Evolutionary conservation across 2,113 vertebrate genomes (phyloP).

Genomic region (Cyanoderma ruficeps): DNA sequence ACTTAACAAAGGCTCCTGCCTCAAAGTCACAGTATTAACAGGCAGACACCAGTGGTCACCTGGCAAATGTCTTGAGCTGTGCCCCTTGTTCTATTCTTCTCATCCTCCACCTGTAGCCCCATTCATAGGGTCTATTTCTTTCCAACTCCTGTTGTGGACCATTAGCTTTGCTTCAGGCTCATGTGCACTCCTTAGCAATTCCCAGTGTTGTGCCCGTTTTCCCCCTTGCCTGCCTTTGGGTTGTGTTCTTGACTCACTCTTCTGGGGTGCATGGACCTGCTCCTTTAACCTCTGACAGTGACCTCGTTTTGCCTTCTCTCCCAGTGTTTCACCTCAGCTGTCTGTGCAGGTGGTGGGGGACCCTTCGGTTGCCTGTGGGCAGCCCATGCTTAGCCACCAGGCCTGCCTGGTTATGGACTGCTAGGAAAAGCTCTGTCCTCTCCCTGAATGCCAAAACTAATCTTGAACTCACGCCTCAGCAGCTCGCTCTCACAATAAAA

Average conservation of each 20-base stretch:
- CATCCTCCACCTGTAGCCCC: not conserved
- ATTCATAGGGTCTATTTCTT: not conserved
- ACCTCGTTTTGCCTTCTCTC: not conserved
- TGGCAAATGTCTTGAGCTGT: not conserved
- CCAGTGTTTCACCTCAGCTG: not conserved
- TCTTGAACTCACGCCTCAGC: not conserved
- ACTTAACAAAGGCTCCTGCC: not conserved
- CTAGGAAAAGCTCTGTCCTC: not conserved
- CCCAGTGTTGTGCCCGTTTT: rapidly evolving
- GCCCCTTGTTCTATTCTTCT: not conserved
- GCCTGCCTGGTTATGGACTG: not conserved
- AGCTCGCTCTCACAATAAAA: not conserved
- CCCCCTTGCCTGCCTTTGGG: not conserved
- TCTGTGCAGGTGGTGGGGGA: not conserved
- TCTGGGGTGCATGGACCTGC: not conserved
- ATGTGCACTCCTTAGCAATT: rapidly evolving
- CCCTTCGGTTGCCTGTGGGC: not conserved
- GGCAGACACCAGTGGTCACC: not conserved
- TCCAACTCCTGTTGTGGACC: not conserved
- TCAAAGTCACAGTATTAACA: not conserved
- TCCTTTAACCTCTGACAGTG: not conserved
- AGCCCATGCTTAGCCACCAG: not conserved
- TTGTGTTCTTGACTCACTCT: not conserved
- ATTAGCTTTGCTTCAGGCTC: not conserved
- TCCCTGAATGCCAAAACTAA: not conserved